phyloP scores from a whole-genome alignment of 1,140 invertebrate genomes.

The Euwallacea fornicatus region DNA sequence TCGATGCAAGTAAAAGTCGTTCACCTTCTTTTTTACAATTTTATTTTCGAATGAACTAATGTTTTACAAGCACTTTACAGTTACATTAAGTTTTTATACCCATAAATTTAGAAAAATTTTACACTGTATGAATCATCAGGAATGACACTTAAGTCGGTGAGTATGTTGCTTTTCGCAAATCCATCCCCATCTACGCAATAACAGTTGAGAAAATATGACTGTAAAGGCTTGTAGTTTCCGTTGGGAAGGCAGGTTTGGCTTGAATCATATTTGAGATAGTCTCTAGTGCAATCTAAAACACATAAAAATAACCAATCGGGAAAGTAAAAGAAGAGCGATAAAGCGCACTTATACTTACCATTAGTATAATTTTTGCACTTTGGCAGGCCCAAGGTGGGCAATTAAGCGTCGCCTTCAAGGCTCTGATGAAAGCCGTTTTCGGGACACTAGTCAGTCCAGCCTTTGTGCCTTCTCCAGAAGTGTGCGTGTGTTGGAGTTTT shows the following conservation, averaged over 20 bases:
- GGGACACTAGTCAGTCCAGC: no score
- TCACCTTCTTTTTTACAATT: no score
- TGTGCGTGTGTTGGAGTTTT: no score
- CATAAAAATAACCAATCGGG: neutral
- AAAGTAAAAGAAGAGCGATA: neutral
- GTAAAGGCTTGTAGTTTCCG: constrained; percentile 32
- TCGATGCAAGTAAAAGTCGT: no score
- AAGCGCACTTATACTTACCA: neutral
- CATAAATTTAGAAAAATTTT: neutral
- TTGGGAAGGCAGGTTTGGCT: constrained; percentile 6
- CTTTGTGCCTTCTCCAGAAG: no score
- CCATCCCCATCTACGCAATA: constrained; percentile 32
- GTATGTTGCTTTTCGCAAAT: constrained; percentile 13
- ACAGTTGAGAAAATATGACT: constrained; percentile 8
- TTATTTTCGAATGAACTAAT: no score
- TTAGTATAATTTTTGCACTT: constrained; percentile 2
- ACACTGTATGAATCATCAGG: constrained; percentile 1
- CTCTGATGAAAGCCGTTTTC: no score
- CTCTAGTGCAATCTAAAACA: constrained; percentile 19
- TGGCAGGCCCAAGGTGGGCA: neutral
- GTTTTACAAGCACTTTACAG: neutral
- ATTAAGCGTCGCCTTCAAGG: no score
- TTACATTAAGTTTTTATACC: neutral
- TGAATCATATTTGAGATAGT: constrained; percentile 6
- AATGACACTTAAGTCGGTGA: neutral